Evolutionary conservation across 2,888 invertebrate genomes (phyloP).

Genomic region (Sipunculus nudus): DNA sequence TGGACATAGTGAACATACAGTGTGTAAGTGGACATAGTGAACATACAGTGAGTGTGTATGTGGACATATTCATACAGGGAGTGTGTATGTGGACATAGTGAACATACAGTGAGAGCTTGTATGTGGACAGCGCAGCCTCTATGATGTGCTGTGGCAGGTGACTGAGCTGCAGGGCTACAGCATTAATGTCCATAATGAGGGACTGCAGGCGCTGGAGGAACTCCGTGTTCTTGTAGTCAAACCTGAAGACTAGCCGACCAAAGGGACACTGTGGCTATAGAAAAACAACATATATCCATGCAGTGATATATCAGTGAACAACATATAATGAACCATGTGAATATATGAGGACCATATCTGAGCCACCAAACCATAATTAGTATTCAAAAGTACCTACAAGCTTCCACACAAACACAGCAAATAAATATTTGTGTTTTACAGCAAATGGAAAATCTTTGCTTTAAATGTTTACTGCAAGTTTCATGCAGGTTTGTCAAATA

Average conservation of each 20-base stretch:
- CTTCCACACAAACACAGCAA: no score
- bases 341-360: no score
- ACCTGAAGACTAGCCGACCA: constrained; percentile 59
- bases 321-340: not conserved
- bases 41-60: no score
- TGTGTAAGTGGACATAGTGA: no score
- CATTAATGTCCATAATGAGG: constrained; percentile 56
- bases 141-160: constrained; percentile 60
- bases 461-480: no score
- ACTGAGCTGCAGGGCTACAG: constrained; percentile 55
- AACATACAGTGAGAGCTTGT: constrained; percentile 62
- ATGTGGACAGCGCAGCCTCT: constrained; percentile 62
- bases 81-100: not conserved
- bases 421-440: no score
- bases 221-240: constrained; percentile 54
- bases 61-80: no score
- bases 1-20: no score
- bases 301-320: not conserved
- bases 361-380: no score
- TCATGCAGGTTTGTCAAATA: no score
- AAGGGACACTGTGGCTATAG: constrained; percentile 65
- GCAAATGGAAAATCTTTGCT: no score
- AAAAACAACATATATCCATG: constrained; percentile 11
- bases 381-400: no score
- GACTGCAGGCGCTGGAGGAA: constrained; percentile 52